Base-by-base conservation (phyloP, 2,888 invertebrate genomes). In the Pardosa pseudoannulata region DNA sequence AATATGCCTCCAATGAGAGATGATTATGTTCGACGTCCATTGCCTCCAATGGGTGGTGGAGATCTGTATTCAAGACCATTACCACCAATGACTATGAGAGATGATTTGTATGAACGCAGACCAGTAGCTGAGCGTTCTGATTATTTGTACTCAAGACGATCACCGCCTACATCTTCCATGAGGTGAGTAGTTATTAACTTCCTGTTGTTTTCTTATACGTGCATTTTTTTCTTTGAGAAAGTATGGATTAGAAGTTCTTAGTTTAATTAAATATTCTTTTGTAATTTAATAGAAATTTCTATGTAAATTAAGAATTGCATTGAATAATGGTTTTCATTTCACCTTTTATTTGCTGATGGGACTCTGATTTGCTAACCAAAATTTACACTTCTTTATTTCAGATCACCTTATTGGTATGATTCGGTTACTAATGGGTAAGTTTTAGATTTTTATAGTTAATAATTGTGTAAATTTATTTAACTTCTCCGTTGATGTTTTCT, bases 41-140 rank as follows among this genome's bases (percentile, higher is more conserved):
- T 80, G 29, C 83, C 87, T 16, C 88, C 88, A n/a, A 56, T 83
- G 36, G 50, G 50, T 0, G 41, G 78, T 11, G 72, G 23, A 36
- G 88, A 88, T 74, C 83, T 78, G 1, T 88, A 88, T 32, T 29
- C 79, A 16, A 75, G 88, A 41, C 67, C 75, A 1, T 27, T 79
- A 28, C 82, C 82, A 16, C 83, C 83, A 6, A 32, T 75, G 29
- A 68, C 46, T 11, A 46, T 56, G 50, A 39, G 73, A 19, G 86
- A 86, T 32, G 88, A 88, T 36, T 32, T 83, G 23, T 88, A 88
- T 41, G 82, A 87, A 19, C 39, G 88, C 16, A 50, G 88, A 5
- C 71, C 81, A 11, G 71, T 87, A 62, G 41, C 56, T n/a, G 87
- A 87, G 28, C 41, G 81, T 0, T 71, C 86, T 1, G 88, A 88